These are phyloP conservation scores for Hypothenemus hampei DNA, from an alignment of 1,140 invertebrate species.

Conservation along the genomic window DNA sequence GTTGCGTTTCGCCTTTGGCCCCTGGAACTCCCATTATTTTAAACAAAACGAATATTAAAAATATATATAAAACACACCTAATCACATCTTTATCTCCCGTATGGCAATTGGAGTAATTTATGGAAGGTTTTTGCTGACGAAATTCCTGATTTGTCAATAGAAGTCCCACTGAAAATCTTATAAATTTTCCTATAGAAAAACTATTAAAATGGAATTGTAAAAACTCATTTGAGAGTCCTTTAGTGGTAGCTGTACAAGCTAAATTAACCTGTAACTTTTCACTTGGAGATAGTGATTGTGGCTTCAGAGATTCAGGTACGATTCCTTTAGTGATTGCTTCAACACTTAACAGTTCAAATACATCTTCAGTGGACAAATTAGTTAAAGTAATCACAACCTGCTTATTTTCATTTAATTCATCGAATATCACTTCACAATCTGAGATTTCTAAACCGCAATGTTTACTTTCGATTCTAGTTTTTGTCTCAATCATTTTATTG, in stretches of 20 bases:
- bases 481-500: slow-evolving; percentile 30
- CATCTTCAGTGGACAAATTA: slow-evolving; percentile 28
- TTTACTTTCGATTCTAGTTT: slow-evolving; percentile 14
- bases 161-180: no score
- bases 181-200: slow-evolving; percentile 53
- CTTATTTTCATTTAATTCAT: slow-evolving; percentile 42
- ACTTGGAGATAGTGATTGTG: slow-evolving; percentile 35
- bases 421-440: slow-evolving; percentile 35
- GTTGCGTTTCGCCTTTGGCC: slow-evolving; percentile 46
- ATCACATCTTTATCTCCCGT: slow-evolving; percentile 5
- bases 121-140: background rate
- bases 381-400: slow-evolving; percentile 36
- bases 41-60: background rate
- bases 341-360: slow-evolving; percentile 30
- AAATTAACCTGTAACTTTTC: slow-evolving; percentile 45
- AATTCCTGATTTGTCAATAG: no score
- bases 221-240: slow-evolving; percentile 56
- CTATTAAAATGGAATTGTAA: slow-evolving; percentile 53
- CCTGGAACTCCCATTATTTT: slow-evolving; percentile 1
- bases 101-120: slow-evolving; percentile 14
- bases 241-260: slow-evolving; percentile 49
- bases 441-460: slow-evolving; percentile 39
- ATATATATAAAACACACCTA: slow-evolving; percentile 2
- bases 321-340: slow-evolving; percentile 2
- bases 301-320: background rate